A percentile compares a stretch with the other conserved stretches of the same genome.
phyloP scores from a whole-genome alignment of 2,113 vertebrate species.

The Falcunculus frontatus region DNA sequence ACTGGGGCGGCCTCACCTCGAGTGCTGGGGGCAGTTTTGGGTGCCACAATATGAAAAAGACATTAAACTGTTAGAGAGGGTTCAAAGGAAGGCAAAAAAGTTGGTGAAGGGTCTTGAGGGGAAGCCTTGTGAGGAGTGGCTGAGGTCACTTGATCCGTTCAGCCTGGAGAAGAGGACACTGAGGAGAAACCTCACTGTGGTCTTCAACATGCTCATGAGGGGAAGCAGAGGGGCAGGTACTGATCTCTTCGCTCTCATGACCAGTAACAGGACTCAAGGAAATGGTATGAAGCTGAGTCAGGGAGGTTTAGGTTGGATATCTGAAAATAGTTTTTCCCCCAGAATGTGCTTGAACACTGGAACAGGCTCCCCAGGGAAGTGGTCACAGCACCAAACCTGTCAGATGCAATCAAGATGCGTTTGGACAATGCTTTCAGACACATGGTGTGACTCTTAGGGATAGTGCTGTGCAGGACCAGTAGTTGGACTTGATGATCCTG shows the following conservation, averaged over 20 bases:
- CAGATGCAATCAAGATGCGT: not conserved
- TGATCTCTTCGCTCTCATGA: not conserved
- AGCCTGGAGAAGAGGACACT: not conserved
- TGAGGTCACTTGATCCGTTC: not conserved
- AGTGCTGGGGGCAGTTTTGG: not conserved
- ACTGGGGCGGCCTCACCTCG: fast-evolving
- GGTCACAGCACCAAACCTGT: not conserved
- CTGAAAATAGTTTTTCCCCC: not conserved
- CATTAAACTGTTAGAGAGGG: not conserved
- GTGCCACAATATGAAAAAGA: not conserved
- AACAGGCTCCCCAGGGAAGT: not conserved
- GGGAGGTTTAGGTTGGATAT: not conserved
- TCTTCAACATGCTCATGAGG: not conserved
- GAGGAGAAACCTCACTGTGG: not conserved
- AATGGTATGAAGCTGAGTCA: not conserved
- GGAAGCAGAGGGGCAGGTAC: not conserved
- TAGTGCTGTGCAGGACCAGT: not conserved
- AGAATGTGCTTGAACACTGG: not conserved
- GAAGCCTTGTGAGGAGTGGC: not conserved
- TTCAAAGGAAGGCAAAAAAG: not conserved
- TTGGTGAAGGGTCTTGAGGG: not conserved
- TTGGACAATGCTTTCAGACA: not conserved
- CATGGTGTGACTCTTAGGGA: not conserved
- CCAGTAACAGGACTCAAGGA: not conserved
- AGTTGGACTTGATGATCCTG: not conserved